Evolutionary conservation across 2,113 vertebrate species (phyloP), one percentile per base, ranked within the genome.

Genomic region (Alouatta palliata): DNA sequence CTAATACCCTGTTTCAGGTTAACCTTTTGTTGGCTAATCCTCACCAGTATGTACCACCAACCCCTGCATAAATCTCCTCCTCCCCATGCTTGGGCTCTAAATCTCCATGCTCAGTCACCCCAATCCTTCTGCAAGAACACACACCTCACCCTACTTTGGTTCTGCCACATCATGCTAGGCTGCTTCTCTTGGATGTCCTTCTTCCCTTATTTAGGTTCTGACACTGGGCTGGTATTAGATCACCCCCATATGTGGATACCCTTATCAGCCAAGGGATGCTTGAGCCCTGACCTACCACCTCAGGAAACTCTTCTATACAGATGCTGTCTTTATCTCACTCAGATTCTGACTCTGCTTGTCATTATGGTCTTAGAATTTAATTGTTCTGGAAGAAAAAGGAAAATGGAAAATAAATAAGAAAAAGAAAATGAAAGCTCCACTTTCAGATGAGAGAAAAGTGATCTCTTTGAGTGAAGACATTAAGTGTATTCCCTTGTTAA

Each of bases 331-430:
- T 47, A 21, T 45, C 49, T n/a, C 49, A 25, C 25, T 68, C 25
- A 56, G 8, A 54, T 58, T 71, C 77, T 47, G 35, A 77, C 8
- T 94, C 40, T 71, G 30, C 45, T 27, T 54, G 35, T 37, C 4
- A 1, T 92, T 54, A 30, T 85, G n/a, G 79, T 80, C 85, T 80
- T 86, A 80, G 27, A 25, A 76, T 21, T 49, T 71, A 77, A 35
- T 88, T 88, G 30, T 96, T 95, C 47, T 66, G 58, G 64, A 89
- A 88, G 70, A 91, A 97, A 85, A 96, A 70, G 45, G 47, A 88
- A 95, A 91, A 30, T 61, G 5, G 61, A 93, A 90, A 95, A 90
- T 86, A 43, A 95, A 92, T 70, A 85, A 32, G 21, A 73, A 21
- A 91, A 82, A 87, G 49, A 40, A 95, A 89, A 73, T 79, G 47